Percentiles rank a stretch among this genome's conserved stretches.
Conservation (phyloP, 2,113 vertebrate species). For the Ailuropoda melanoleuca region DNA sequence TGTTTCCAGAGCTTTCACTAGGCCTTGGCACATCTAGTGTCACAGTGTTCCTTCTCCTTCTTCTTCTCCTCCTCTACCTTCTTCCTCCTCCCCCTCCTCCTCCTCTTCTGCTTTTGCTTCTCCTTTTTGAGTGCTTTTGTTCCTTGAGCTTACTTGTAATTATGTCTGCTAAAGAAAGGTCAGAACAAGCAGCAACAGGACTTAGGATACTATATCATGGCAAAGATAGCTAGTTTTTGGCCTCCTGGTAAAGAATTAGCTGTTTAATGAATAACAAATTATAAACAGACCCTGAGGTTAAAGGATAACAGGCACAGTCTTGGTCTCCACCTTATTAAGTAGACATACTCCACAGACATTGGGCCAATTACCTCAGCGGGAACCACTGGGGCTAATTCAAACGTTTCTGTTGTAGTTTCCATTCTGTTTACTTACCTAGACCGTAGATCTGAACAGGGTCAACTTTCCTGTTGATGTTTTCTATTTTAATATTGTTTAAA, state of each 20-base stretch:
- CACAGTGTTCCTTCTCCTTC: background rate
- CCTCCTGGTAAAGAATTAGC: background rate
- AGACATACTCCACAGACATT: background rate
- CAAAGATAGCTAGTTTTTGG: background rate
- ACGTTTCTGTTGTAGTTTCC: background rate
- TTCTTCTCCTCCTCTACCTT: background rate
- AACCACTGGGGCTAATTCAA: background rate
- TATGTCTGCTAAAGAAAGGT: background rate
- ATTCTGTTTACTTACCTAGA: background rate
- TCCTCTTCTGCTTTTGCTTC: background rate
- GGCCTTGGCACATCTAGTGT: background rate
- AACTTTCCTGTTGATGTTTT: background rate
- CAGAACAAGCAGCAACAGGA: background rate
- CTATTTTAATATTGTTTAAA: slow-evolving; percentile 10
- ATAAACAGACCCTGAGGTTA: slow-evolving; percentile 34
- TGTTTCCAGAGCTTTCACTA: background rate
- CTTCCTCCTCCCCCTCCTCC: too few relatives aligned
- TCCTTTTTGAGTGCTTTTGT: background rate
- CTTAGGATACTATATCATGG: background rate
- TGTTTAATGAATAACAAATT: slow-evolving; percentile 41
- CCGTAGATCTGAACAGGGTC: background rate
- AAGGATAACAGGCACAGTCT: background rate
- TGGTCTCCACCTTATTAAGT: background rate
- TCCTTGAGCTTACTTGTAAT: background rate
- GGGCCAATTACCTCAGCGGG: background rate